Percentiles rank a stretch among this genome's conserved stretches.
These are phyloP conservation scores for Limanda limanda DNA, from an alignment of 2,113 vertebrate genomes.

Conservation along the genomic window DNA sequence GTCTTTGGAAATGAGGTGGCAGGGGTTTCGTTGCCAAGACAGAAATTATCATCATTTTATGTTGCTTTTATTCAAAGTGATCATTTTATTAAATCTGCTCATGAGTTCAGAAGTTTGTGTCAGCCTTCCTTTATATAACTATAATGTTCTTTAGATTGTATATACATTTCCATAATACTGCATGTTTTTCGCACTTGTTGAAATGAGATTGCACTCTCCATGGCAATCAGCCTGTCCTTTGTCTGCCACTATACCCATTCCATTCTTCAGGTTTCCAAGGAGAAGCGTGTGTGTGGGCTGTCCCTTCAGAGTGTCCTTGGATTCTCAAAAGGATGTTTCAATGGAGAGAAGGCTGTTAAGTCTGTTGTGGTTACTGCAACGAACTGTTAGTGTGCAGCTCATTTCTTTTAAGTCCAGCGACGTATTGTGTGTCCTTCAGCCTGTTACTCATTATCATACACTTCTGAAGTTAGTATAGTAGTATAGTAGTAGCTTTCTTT, in stretches of 20 bases:
- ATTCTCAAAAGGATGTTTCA: constrained; percentile 11
- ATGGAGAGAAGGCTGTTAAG: not conserved
- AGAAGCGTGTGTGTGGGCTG: constrained; percentile 19
- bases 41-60: too few relatives aligned
- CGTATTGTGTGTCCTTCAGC: not conserved
- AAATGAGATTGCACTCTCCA: constrained; percentile 23
- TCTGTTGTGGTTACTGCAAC: not conserved
- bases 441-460: not conserved
- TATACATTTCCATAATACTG: not conserved
- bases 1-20: too few relatives aligned
- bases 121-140: not conserved
- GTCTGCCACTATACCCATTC: constrained; percentile 5
- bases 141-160: too few relatives aligned
- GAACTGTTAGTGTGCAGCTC: not conserved
- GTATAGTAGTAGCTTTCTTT: too few relatives aligned
- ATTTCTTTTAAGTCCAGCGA: not conserved
- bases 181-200: not conserved
- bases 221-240: constrained; percentile 35
- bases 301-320: constrained; percentile 54
- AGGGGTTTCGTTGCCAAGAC: too few relatives aligned
- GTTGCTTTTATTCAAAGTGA: too few relatives aligned
- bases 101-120: not conserved
- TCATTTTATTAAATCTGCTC: not conserved
- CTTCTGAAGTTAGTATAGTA: not conserved
- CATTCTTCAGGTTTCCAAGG: constrained; percentile 6